Evolutionary conservation across 2,797 vertebrate species (phyloP), one percentile per base, ranked within the genome.

Genomic region (Coregonus suidteri): DNA sequence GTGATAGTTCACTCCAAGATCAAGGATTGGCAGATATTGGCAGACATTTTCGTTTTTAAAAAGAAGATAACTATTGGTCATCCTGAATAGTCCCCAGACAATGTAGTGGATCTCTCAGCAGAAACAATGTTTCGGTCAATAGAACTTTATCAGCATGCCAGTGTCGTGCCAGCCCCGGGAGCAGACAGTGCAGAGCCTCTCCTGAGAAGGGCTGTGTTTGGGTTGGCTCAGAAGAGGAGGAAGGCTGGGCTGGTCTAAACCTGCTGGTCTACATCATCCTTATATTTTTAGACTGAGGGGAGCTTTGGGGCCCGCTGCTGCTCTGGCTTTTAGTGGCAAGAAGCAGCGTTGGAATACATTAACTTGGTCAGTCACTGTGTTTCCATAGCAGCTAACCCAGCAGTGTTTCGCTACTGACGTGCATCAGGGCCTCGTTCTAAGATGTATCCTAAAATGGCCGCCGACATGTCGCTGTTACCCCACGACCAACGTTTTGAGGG

Each of bases 351-450:
- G 13, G 64, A 66, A 66, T 66, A 66, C 64, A 66, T 66, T 34
- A 66, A 66, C 4, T 3, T 31, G 13, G 64, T 66, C 64, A 14
- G 30, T 66, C 14, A 66, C 14, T 30, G 64, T 30, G 64, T 66
- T 66, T 31, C 64, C 64, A 66, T 66, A 34, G 64, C 30, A 66
- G 56, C 56, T 59, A 15, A 59, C 18, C 64, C 64, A 34, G 64
- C 30, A 66, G 64, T 66, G 64, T 66, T 65, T 30, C 64, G 13
- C 9, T 34, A 7, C 56, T 59, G 56, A 59, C 3, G 18, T 30
- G 30, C n/a, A 5, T 34, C 64, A 20, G 18, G 16, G n/a, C 16
- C 9, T 13, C 30, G 30, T 34, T 66, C 64, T 66, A 34, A 31
- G 64, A 14, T 66, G 14, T 16, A 15, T 34, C 25, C 25, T 66